phyloP scores from a whole-genome alignment of 2,797 vertebrate species.

The Chelonia mydas region DNA sequence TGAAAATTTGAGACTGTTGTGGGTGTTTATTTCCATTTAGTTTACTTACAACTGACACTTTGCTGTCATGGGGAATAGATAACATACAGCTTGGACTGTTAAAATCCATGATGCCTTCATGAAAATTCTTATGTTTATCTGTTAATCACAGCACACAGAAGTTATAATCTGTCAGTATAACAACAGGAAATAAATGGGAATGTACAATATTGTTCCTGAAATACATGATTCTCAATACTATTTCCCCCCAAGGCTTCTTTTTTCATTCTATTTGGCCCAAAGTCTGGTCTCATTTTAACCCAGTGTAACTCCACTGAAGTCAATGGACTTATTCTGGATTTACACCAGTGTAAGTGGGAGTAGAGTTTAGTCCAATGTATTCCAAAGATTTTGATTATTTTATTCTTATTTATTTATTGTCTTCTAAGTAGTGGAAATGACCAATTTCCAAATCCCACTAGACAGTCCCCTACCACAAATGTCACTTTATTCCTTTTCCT shows the following conservation, averaged over 20 bases:
- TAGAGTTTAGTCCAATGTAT: background rate
- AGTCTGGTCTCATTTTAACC: background rate
- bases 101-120: background rate
- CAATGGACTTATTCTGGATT: background rate
- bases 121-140: background rate
- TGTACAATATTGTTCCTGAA: background rate
- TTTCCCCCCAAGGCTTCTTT: background rate
- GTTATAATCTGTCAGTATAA: background rate
- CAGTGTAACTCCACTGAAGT: background rate
- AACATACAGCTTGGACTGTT: background rate
- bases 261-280: background rate
- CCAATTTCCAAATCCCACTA: constrained; percentile 22
- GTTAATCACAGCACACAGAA: background rate
- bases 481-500: constrained; percentile 24
- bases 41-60: background rate
- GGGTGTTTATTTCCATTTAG: background rate
- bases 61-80: background rate
- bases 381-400: background rate
- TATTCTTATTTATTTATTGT: background rate
- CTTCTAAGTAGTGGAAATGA: background rate
- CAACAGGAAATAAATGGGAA: background rate
- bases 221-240: background rate
- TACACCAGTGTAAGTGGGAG: background rate
- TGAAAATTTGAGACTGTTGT: background rate
- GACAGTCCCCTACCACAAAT: background rate